Conservation (phyloP, 2,888 invertebrate genomes). For the Coelinius sp. region DNA sequence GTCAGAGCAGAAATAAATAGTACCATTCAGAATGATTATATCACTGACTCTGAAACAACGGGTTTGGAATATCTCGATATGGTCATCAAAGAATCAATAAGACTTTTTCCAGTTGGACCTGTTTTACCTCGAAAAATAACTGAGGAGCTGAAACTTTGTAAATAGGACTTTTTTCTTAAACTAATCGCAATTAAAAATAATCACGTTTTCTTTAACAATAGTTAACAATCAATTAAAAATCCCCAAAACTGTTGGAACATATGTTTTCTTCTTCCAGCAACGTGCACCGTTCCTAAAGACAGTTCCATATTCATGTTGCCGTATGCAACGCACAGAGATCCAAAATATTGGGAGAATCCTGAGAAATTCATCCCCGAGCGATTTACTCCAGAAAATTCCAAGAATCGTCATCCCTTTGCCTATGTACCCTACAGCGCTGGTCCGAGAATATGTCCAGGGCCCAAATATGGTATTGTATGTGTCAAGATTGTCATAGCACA, state of each 20-base stretch:
- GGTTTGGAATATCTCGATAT: slow-evolving; percentile 20
- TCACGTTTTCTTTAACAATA: no score
- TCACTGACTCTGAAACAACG: not conserved
- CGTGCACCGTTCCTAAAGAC: slow-evolving; percentile 51
- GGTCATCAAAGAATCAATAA: slow-evolving; percentile 3
- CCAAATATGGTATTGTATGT: slow-evolving; percentile 51
- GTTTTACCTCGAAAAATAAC: not conserved
- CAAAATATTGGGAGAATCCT: slow-evolving; percentile 51
- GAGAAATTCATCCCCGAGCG: slow-evolving; percentile 53
- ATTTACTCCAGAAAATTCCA: slow-evolving; percentile 50
- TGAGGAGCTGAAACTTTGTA: slow-evolving; percentile 25
- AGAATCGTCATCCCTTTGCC: slow-evolving; percentile 48
- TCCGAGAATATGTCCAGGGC: slow-evolving; percentile 41
- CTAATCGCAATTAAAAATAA: no score
- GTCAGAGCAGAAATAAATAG: slow-evolving; percentile 8
- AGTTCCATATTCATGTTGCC: slow-evolving; percentile 46
- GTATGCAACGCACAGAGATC: slow-evolving; percentile 49
- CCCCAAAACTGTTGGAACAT: not conserved
- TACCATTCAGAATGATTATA: not conserved
- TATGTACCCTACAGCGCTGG: slow-evolving; percentile 51
- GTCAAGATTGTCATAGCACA: slow-evolving; percentile 52
- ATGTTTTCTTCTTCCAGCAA: slow-evolving; percentile 39
- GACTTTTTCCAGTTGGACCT: slow-evolving; percentile 20
- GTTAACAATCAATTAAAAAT: no score
- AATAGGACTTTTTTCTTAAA: no score